These are phyloP conservation scores for Copidosoma floridanum DNA, from an alignment of 1,140 invertebrate species.

Conservation along the genomic window DNA sequence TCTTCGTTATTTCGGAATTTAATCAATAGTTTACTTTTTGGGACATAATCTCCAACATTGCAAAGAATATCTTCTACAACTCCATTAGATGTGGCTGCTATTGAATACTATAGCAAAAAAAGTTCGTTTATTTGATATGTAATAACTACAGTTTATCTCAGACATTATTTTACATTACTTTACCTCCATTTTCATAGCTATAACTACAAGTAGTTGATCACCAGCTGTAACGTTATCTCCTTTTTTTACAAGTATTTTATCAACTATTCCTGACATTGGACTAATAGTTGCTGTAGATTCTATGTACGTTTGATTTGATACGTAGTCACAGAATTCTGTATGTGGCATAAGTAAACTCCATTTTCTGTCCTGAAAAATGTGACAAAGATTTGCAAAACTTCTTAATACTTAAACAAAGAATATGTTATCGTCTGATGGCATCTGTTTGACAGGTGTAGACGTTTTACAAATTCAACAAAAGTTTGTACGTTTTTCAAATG, in stretches of 20 bases:
- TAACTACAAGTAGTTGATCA: constrained; percentile 84
- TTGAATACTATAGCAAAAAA: constrained; percentile 67
- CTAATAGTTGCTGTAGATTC: constrained; percentile 65
- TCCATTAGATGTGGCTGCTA: constrained; percentile 76
- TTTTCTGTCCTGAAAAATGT: constrained; percentile 59
- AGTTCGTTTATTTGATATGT: constrained; percentile 10
- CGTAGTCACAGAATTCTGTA: constrained; percentile 56
- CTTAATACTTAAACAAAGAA: no score
- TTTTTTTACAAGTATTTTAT: constrained; percentile 82
- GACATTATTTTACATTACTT: no score
- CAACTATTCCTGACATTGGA: constrained; percentile 94
- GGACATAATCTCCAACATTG: constrained; percentile 77
- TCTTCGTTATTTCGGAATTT: constrained; percentile 54
- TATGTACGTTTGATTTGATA: constrained; percentile 34
- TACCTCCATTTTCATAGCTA: constrained; percentile 99
- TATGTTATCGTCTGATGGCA: no score
- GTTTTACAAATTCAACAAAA: no score
- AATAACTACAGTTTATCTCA: no score
- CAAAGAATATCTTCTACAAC: constrained; percentile 72
- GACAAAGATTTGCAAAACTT: no score
- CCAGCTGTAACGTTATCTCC: constrained; percentile 78
- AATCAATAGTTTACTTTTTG: constrained; percentile 70
- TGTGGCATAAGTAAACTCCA: constrained; percentile 53
- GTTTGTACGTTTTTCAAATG: no score
- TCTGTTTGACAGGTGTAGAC: no score